These are phyloP conservation scores for Gouania willdenowi DNA, from an alignment of 2,797 vertebrate genomes.

Conservation along the genomic window DNA sequence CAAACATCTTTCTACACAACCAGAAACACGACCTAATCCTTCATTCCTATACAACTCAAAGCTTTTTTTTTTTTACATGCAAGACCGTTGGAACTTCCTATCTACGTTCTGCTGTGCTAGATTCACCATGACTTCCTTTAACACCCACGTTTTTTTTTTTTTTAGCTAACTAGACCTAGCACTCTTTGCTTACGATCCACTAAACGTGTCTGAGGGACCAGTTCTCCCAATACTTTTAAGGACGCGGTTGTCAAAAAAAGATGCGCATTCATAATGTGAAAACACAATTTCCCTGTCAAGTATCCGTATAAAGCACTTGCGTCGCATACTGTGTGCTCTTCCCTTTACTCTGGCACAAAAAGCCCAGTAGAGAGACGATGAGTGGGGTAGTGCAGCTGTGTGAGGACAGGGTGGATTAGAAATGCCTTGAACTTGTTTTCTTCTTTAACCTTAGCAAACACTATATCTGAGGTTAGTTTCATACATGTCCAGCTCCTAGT, in stretches of 20 bases:
- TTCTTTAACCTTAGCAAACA: constrained; percentile 18
- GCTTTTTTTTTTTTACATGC: constrained; percentile 71
- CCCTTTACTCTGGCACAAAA: constrained; percentile 60
- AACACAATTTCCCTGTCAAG: constrained; percentile 71
- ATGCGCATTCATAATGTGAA: constrained; percentile 61
- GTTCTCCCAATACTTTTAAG: constrained; percentile 62
- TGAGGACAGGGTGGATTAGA: constrained; percentile 28
- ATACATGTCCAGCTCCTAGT: constrained; percentile 29
- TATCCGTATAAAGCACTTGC: constrained; percentile 75
- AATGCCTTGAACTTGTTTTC: constrained; percentile 1
- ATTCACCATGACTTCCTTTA: constrained; percentile 50
- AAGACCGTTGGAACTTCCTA: constrained; percentile 68
- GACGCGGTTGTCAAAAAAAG: constrained; percentile 60
- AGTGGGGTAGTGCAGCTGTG: constrained; percentile 48
- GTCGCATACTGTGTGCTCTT: constrained; percentile 69
- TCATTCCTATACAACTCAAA: constrained; percentile 71
- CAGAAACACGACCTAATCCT: constrained; percentile 61
- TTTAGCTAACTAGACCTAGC: constrained; percentile 65
- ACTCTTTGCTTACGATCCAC: constrained; percentile 55
- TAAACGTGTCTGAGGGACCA: constrained; percentile 43
- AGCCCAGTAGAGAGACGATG: constrained; percentile 51
- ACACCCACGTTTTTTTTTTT: constrained; percentile 46
- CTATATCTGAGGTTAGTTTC: constrained; percentile 25
- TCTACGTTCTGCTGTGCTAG: constrained; percentile 66
- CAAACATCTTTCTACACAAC: constrained; percentile 54